Base-by-base conservation (phyloP, 2,797 vertebrate species). In the Pteropus rufus region DNA sequence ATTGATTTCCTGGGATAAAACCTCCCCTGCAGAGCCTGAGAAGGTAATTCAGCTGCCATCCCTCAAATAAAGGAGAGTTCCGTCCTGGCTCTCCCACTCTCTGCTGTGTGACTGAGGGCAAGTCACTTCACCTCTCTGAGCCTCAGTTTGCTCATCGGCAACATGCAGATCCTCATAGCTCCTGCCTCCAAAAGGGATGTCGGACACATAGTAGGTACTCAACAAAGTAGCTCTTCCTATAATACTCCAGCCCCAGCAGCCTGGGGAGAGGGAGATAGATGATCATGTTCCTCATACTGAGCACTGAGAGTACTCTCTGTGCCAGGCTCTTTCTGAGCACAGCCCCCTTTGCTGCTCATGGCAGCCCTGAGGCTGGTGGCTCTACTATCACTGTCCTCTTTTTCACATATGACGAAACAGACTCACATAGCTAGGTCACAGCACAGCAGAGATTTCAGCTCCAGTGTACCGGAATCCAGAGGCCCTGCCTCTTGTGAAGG, bases 1-100 rank as follows among this genome's bases (percentile, higher is more conserved):
- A 19, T 62, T 65, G 82, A 84, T 82, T 91, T 92, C 85, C 62
- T 34, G 39, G 76, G 52, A 29, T 88, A 81, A 93, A 88, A 49
- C 72, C 39, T 34, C 39, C 67, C 60, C 76, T 44, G 67, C 94
- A 34, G 39, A 92, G 81, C 12, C 76, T 39, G 46, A 82, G 81
- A 90, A 91, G 56, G 54, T 64, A 46, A 84, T 73, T 80, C 89
- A 62, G 39, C 76, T 0, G 2, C 36, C 7, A 0, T 52, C 19
- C 70, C 39, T 76, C 23, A 4, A 0, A 6, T 0, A 16, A 64
- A 80, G 72, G 60, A 58, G 54, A 72, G 29, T 8, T 62, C 39
- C 7, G 1, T n/a, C 41, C 75, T 26, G 18, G 11, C 31, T 26
- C 2, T 52, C 34, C 34, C 2, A 0, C 18, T 29, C 4, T 9